phyloP scores from a whole-genome alignment of 2,797 vertebrate genomes.

The Poeciliopsis paucimaculata region DNA sequence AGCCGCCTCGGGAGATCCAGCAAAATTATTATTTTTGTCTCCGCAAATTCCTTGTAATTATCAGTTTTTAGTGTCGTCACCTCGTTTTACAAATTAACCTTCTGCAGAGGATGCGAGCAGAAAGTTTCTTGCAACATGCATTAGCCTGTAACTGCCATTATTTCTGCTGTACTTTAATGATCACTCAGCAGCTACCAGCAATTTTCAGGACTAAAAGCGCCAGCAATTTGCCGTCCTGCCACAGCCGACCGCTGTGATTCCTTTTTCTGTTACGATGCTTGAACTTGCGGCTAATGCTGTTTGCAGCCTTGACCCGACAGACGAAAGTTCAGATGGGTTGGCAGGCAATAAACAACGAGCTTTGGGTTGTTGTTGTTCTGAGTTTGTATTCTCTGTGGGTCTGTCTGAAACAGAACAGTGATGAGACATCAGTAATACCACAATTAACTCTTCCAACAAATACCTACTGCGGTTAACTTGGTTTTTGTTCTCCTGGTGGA shows the following conservation, averaged over 20 bases:
- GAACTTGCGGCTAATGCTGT: constrained; percentile 31
- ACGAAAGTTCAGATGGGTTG: constrained; percentile 24
- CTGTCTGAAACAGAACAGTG: constrained; percentile 17
- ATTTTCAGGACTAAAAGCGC: constrained; percentile 35
- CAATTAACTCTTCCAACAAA: constrained; percentile 19
- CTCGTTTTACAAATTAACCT: constrained; percentile 55
- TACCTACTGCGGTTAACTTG: not conserved
- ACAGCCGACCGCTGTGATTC: constrained; percentile 10
- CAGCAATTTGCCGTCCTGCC: constrained; percentile 28
- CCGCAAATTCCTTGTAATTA: constrained; percentile 29
- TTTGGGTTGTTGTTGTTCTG: constrained; percentile 27
- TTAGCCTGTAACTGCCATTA: constrained; percentile 22
- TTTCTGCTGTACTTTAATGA: constrained; percentile 36
- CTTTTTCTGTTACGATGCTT: constrained; percentile 35
- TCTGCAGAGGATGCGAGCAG: constrained; percentile 29
- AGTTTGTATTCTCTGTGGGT: constrained; percentile 13
- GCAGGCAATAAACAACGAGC: constrained; percentile 16
- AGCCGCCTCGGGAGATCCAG: not conserved
- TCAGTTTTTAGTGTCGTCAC: constrained; percentile 40
- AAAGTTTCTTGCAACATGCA: constrained; percentile 13
- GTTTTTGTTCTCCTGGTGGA: not conserved
- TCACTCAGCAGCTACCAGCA: constrained; percentile 35
- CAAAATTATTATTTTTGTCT: constrained; percentile 21
- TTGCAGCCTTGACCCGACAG: constrained; percentile 26
- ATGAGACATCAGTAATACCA: constrained; percentile 9